Base-by-base conservation (phyloP, 2,113 vertebrate species). In the Hepsetus odoe region DNA sequence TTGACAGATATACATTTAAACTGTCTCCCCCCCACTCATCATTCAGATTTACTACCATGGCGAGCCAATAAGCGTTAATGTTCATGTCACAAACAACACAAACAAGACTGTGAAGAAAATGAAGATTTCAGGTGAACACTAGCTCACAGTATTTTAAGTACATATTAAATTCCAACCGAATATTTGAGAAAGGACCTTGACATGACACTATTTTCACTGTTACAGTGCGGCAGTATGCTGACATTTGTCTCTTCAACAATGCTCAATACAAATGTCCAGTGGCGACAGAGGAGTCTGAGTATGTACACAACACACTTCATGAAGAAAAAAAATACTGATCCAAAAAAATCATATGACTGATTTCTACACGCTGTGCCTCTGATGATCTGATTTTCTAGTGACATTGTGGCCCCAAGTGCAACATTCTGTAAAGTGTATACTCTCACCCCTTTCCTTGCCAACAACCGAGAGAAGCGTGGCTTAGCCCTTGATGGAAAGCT, bases 211-310 rank as follows among this genome's bases (percentile, higher is more conserved):
- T 20, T 28, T 2, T 24, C 56, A 55, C 22, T 58, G 65, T 51
- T 79, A n/a, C 88, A 98, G 97, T 98, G 70, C 96, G 97, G 72
- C 97, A 99, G 79, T 96, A 96, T 0, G 97, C 97, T 0, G 97
- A 99, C 85, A 99, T 99, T 87, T 99, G 97, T 88, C 95, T 99
- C 58, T 99, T 98, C 92, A 99, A 97, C 93, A 98, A 96, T 0
- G 97, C 97, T 5, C 97, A 99, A 91, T 99, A 99, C 91, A 99
- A 98, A 85, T 98, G 97, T 55, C 96, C 97, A 0, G 97, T 99
- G 24, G 96, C 97, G 0, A 91, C 94, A 82, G 95, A 98, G 74
- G 97, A 98, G 33, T 94, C 96, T 0, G 97, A 99, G 97, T 98
- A 92, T 91, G 95, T 94, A 65, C 56, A 30, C 62, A 32, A 13